Base-by-base conservation (phyloP, 2,113 vertebrate genomes). In the Scortum barcoo region DNA sequence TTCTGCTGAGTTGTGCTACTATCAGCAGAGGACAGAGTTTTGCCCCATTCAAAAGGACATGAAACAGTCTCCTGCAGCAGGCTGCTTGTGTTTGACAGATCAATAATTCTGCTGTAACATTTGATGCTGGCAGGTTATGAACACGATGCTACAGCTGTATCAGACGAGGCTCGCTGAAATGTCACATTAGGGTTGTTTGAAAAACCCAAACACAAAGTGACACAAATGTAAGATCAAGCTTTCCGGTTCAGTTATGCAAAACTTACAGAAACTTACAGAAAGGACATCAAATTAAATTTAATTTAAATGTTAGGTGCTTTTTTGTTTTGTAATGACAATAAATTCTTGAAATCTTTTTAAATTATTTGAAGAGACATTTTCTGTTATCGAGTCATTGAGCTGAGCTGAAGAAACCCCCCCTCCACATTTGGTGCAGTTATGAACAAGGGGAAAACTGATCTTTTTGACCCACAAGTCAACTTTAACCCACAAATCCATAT, bases 401-500 rank as follows among this genome's bases (percentile, higher is more conserved):
- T 0, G 46, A 72, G 57, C 51, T 50, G n/a, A 48, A 69, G 6
- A 24, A 10, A n/a, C n/a, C n/a, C n/a, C n/a, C n/a, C n/a, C n/a
- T n/a, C n/a, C n/a, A 62, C 38, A 50, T 85, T 38, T 60, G 51
- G 51, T 53, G n/a, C 1, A 5, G 28, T 61, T 50, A 50, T 46
- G 53, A 81, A 28, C 19, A 13, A 8, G 26, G 8, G 26, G 44
- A 77, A n/a, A 51, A 12, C n/a, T 48, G 75, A 86, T 76, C 48
- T 67, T 71, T 83, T 13, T 81, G 73, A 90, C 76, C 81, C 67
- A 62, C 7, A 16, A 75, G 68, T 92, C 80, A 86, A 80, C 80
- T 90, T 88, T 82, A 82, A 76, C 71, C 81, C 72, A 72, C 63
- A 86, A 84, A 76, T 76, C 67, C 62, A 73, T 76, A 84, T 76